Evolutionary conservation across 2,888 invertebrate species (phyloP), one percentile per base, ranked within the genome.

Genomic region (Thysanoteuthis rhombus): DNA sequence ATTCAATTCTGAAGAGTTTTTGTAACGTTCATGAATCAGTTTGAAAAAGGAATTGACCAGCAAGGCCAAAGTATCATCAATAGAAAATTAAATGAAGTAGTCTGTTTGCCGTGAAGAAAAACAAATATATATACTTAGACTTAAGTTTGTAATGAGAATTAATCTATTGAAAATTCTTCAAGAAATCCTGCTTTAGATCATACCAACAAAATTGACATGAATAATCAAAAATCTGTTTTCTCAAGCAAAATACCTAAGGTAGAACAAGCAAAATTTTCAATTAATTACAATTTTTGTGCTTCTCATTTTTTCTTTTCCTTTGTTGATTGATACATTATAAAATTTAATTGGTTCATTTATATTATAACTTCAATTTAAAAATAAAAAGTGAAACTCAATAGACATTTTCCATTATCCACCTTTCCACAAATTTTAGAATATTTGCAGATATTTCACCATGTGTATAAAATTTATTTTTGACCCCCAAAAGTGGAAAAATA

Each of bases 251-350:
- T 75, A n/a, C 10, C n/a, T 75, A 10, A 75, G 75, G 75, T 47
- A 16, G 19, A 47, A 3, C 47, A 47, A 22, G 19, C 47, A 47
- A 75, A n/a, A 75, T 75, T n/a, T 32, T 75, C 32, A 75, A 75
- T 75, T n/a, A 75, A n/a, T 75, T 75, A n/a, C 0, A 75, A 32
- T 75, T 75, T n/a, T n/a, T 75, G 75, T n/a, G 75, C 0, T n/a
- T n/a, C 32, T 75, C n/a, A 32, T 75, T n/a, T 75, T 32, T n/a
- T 6, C n/a, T n/a, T 75, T 75, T 75, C 75, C 75, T 75, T 75
- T 75, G 75, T 75, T 75, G n/a, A 75, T n/a, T 75, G n/a, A n/a
- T 75, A n/a, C 75, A 75, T n/a, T 91, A 42, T 91, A 32, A 91
- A 42, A 42, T 91, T 75, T 75, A 75, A 75, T 75, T 6, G n/a